Conservation (phyloP, 2,888 invertebrate genomes). For the Operophtera brumata region DNA sequence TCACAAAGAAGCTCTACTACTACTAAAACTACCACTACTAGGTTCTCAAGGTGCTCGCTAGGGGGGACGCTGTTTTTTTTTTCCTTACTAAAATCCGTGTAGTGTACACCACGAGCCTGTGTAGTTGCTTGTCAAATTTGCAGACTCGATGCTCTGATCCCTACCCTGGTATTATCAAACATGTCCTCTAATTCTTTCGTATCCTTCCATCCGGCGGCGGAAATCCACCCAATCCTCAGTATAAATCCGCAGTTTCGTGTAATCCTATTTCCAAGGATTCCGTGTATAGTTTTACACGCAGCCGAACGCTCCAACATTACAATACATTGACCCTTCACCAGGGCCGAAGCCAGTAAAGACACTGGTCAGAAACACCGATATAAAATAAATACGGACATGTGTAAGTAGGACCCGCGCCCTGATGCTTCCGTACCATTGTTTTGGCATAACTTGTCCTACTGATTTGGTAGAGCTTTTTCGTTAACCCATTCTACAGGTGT, state of each 20-base stretch:
- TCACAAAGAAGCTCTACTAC: no score
- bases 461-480: no score
- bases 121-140: no score
- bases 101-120: no score
- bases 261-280: conserved; percentile 63
- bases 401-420: not conserved
- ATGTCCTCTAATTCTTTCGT: conserved; percentile 55
- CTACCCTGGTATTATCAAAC: conserved; percentile 53
- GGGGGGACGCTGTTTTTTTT: no score
- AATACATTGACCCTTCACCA: conserved; percentile 49
- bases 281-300: conserved; percentile 59
- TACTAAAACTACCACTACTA: no score
- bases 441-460: no score
- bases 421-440: no score
- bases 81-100: no score
- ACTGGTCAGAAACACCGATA: not conserved
- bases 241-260: conserved; percentile 71
- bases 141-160: no score
- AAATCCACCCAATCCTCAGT: conserved; percentile 64
- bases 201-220: conserved; percentile 58
- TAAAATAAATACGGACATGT: not conserved
- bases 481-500: no score
- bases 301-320: conserved; percentile 45
- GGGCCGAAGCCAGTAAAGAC: not conserved
- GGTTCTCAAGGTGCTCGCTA: no score